phyloP scores from a whole-genome alignment of 1,140 invertebrate genomes.

The Alviniconcha marisindica region DNA sequence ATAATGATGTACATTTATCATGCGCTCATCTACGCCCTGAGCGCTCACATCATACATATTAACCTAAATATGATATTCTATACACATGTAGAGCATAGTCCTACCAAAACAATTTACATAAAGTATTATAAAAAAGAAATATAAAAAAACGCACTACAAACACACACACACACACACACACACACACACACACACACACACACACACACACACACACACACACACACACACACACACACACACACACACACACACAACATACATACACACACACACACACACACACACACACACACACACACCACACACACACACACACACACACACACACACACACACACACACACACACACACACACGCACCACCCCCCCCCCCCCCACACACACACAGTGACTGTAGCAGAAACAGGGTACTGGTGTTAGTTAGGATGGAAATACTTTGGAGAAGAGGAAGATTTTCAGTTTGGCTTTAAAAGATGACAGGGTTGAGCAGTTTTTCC shows the following conservation, averaged over 20 bases:
- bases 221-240: constrained; percentile 3
- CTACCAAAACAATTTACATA: no score
- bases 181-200: not conserved
- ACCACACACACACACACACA: not conserved
- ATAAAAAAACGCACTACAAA: not conserved
- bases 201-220: not conserved
- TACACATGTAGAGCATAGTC: no score
- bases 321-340: not conserved
- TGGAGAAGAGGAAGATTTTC: no score
- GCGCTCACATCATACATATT: not conserved
- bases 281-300: no score
- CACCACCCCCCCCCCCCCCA: no score
- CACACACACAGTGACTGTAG: no score
- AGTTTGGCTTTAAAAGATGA: no score
- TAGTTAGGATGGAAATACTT: not conserved
- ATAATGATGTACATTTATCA: no score
- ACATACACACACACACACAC: no score
- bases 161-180: constrained; percentile 16
- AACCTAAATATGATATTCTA: no score
- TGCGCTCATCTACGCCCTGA: not conserved
- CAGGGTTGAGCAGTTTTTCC: no score
- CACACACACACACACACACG: not conserved
- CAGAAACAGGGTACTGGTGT: not conserved
- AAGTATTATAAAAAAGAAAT: no score
- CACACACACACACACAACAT: not conserved